Base-by-base conservation (phyloP, 2,888 invertebrate species). In the Emesis russula region DNA sequence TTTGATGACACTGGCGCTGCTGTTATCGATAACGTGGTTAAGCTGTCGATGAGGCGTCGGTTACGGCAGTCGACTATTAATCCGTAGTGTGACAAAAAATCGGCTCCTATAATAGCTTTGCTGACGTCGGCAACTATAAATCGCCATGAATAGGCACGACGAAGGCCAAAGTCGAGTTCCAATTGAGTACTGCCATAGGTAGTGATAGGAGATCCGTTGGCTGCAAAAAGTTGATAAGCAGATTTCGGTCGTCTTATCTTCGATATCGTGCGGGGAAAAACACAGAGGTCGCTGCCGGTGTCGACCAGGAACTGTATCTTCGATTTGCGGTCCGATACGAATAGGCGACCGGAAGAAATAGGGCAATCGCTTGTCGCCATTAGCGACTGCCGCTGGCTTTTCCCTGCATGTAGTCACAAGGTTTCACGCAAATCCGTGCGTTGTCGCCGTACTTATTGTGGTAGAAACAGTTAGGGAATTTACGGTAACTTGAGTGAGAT, bases 51-150 rank as follows among this genome's bases (percentile, higher is more conserved):
- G 2, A 93, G 31, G 1, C 79, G 58, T 3, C 77, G 75, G 3
- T 81, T 73, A 6, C 83, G 41, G n/a, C 87, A 93, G 33, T 92
- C 82, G 4, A 48, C 76, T 36, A 90, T 48, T 13, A 90, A 63
- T 15, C 85, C 78, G 9, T 81, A 91, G n/a, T 70, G 88, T 75
- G 79, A 85, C 77, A 44, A 38, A 44, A 86, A 81, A 13, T 86
- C 85, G 4, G 48, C 80, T 25, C 58, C 90, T 77, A 38, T 91
- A 41, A 66, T 93, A 80, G 58, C 89, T 13, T 31, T 89, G 2
- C 44, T 80, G 9, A 93, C 92, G n/a, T 92, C 92, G 11, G 93
- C 94, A 0, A 94, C 77, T 0, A 93, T 66, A 53, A 93, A 93
- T 3, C 71, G 81, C 93, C 94, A 95, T 0, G 2, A 3, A 53